phyloP scores from a whole-genome alignment of 1,140 invertebrate species.

The Drosophila ercepeae region DNA sequence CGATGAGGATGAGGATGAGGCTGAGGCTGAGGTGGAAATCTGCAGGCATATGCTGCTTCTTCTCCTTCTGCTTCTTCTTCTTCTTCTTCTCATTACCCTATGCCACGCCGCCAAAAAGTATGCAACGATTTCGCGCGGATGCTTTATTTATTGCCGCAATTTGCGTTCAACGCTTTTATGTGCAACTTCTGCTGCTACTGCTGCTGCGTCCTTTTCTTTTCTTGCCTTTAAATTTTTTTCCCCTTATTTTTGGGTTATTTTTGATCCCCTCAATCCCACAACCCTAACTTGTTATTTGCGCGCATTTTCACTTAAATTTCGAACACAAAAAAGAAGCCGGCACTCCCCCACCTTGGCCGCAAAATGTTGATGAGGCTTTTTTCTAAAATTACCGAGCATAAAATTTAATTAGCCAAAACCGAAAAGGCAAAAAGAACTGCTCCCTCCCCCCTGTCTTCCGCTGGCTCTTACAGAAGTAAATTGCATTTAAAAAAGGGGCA shows the following conservation, averaged over 20 bases:
- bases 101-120: slow-evolving; percentile 51
- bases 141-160: slow-evolving; percentile 74
- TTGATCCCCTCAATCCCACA: neutral
- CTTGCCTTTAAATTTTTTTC: neutral
- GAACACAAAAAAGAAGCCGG: slow-evolving; percentile 29
- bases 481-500: slow-evolving; percentile 58
- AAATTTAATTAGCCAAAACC: slow-evolving; percentile 82
- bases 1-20: neutral
- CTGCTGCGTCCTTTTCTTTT: neutral
- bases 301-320: slow-evolving; percentile 42
- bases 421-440: slow-evolving; percentile 60
- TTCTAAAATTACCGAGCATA: slow-evolving; percentile 81
- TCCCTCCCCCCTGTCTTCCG: neutral
- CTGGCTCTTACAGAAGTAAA: slow-evolving; percentile 61
- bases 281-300: slow-evolving; percentile 11
- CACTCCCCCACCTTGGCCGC: slow-evolving; percentile 24
- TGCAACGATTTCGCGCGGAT: slow-evolving; percentile 72
- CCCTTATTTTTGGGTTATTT: neutral
- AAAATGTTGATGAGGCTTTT: slow-evolving; percentile 59
- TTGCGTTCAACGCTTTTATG: slow-evolving; percentile 60
- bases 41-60: neutral
- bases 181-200: slow-evolving; percentile 51
- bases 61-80: no score
- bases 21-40: neutral
- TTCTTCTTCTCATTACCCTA: neutral